Conservation (phyloP, 2,113 vertebrate species). For the Misgurnus mizolepis region DNA sequence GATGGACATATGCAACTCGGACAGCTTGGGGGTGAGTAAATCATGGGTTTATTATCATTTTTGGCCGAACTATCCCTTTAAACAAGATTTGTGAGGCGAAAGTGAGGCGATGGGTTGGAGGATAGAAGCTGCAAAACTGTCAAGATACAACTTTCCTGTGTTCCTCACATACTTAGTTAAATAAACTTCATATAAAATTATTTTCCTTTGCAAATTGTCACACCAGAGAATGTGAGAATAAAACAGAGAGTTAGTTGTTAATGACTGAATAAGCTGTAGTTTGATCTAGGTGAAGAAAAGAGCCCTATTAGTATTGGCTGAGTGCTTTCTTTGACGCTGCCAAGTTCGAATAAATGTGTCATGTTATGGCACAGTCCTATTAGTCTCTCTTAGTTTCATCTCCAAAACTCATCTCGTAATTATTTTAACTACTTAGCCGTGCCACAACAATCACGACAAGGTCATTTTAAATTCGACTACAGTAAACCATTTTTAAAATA, state of each 20-base stretch:
- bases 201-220: neutral
- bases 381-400: neutral
- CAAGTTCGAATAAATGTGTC: neutral
- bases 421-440: slow-evolving; percentile 1
- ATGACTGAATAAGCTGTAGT: neutral
- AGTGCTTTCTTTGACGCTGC: neutral
- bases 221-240: neutral
- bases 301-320: neutral
- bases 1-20: too few species aligned
- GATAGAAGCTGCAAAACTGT: too few species aligned
- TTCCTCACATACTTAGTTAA: too few species aligned
- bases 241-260: neutral
- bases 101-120: too few species aligned
- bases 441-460: neutral
- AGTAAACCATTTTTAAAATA: slow-evolving; percentile 13
- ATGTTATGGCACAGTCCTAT: neutral
- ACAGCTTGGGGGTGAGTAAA: too few species aligned
- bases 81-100: too few species aligned
- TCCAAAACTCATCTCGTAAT: slow-evolving; percentile 1
- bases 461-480: slow-evolving; percentile 20
- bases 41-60: too few species aligned
- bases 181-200: too few species aligned
- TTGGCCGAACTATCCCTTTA: too few species aligned
- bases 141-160: too few species aligned
- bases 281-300: neutral